Evolutionary conservation across 2,113 vertebrate species (phyloP).

Genomic region (Pollimyrus isidori): DNA sequence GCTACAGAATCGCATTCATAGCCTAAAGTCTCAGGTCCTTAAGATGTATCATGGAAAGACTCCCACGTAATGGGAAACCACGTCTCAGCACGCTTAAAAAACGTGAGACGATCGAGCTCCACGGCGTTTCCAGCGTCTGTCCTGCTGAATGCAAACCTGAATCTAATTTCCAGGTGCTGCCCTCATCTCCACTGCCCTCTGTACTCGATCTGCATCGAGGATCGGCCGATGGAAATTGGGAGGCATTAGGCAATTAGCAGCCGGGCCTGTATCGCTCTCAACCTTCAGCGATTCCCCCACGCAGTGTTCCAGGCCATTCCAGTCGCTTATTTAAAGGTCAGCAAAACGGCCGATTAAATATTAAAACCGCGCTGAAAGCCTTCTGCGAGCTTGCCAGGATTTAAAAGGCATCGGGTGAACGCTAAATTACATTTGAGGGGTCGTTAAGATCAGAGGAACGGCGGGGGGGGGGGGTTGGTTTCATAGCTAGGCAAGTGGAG

Average conservation of each 20-base stretch:
- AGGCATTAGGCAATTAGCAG: background rate
- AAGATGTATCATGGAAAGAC: background rate
- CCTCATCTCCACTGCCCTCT: background rate
- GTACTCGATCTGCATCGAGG: background rate
- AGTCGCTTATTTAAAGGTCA: background rate
- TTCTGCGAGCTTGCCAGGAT: background rate
- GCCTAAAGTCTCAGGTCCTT: background rate
- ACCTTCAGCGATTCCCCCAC: background rate
- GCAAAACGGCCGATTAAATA: constrained; percentile 2
- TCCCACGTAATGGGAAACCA: background rate
- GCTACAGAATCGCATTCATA: background rate
- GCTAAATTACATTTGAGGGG: background rate
- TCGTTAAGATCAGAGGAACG: background rate
- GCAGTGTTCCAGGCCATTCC: background rate
- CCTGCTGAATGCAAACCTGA: background rate
- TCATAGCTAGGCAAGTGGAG: background rate
- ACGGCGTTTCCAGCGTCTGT: background rate
- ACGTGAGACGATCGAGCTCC: background rate
- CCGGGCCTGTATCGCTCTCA: background rate
- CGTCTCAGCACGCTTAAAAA: background rate
- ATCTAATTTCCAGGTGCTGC: background rate
- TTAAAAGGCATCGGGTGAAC: background rate
- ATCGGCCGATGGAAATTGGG: background rate
- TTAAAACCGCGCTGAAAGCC: background rate
- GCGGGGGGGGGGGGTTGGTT: background rate